Percentiles rank a stretch among this genome's conserved stretches.
Conservation (phyloP, 2,888 invertebrate genomes). For the Chaitophorus viminalis region DNA sequence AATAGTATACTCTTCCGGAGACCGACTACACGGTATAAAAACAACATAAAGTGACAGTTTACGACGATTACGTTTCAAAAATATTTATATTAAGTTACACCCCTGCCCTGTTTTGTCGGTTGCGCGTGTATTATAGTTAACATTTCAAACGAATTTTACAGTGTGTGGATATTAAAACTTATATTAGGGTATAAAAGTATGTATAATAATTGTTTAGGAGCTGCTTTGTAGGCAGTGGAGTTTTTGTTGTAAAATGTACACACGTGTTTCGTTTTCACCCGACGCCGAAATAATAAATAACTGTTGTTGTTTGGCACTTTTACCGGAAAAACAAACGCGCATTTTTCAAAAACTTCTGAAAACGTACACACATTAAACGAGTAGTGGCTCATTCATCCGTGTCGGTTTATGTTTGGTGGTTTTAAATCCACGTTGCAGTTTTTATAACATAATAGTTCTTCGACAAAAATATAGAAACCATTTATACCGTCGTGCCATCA, state of each 20-base stretch:
- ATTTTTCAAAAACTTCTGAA: constrained; percentile 47
- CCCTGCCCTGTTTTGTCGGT: not conserved
- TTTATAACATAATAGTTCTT: not conserved
- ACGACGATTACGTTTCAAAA: no score
- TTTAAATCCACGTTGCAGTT: not conserved
- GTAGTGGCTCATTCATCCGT: constrained; percentile 48
- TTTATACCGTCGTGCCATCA: no score
- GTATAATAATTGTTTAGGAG: constrained; percentile 3
- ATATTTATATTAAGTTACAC: no score
- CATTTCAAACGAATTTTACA: not conserved
- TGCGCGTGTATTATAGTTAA: not conserved
- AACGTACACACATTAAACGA: constrained; percentile 39
- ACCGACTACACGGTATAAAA: no score
- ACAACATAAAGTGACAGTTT: no score
- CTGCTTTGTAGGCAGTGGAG: constrained; percentile 32
- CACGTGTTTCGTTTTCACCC: constrained; percentile 33
- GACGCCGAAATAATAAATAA: constrained; percentile 49
- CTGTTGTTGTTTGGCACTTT: constrained; percentile 56
- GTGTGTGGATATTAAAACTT: no score
- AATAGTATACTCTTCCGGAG: no score
- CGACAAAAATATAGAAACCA: not conserved
- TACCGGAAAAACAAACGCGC: constrained; percentile 51
- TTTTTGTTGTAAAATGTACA: constrained; percentile 31
- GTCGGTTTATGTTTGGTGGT: constrained; percentile 38
- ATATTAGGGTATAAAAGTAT: constrained; percentile 11